Evolutionary conservation across 1,140 invertebrate species (phyloP), one percentile per base, ranked within the genome.

Genomic region (Chelonus insularis): DNA sequence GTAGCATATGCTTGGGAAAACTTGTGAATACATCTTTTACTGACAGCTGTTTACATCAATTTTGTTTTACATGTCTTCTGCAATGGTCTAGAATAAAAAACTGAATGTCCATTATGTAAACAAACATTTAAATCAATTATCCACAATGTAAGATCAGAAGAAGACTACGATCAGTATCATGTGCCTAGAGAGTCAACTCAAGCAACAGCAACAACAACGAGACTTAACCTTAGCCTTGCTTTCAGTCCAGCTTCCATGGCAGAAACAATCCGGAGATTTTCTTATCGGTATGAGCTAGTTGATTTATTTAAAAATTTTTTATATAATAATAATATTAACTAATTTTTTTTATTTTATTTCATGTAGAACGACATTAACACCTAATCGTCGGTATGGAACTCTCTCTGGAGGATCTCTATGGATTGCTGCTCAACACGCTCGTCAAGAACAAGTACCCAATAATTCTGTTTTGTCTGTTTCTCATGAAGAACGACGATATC

Each of bases 1-100:
- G 95, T 84, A 89, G 94, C 32, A 98, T 98, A 71, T 98, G 95
- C 70, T 83, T 98, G 47, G 91, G 91, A 21, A 87, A 87, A 56
- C 86, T 94, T 54, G 85, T 87, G 59, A 94, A 96, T 69, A 95
- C 92, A 72, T 96, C 92, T 8, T 95, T 93, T 69, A 94, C 93
- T 0, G 91, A 96, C 71, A 92, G 89, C 29, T 98, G 95, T 74
- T 87, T 94, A 66, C 96, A 98, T 78, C 89, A 92, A 71, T 97
- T 98, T 76, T 98, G 96, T 76, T 97, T 96, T 68, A 88, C 87
- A 59, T 98, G 96, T 75, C 83, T 98, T 1, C 78, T 94, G 37
- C 92, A 95, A 72, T 98, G 96, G 96, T 95, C 94, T 32, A 96
- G 96, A 86, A 89, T 96, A 6, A 96, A n/a, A 97, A 80, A 86